Base-by-base conservation (phyloP, 2,888 invertebrate genomes). In the Leptinotarsa tumamoca region DNA sequence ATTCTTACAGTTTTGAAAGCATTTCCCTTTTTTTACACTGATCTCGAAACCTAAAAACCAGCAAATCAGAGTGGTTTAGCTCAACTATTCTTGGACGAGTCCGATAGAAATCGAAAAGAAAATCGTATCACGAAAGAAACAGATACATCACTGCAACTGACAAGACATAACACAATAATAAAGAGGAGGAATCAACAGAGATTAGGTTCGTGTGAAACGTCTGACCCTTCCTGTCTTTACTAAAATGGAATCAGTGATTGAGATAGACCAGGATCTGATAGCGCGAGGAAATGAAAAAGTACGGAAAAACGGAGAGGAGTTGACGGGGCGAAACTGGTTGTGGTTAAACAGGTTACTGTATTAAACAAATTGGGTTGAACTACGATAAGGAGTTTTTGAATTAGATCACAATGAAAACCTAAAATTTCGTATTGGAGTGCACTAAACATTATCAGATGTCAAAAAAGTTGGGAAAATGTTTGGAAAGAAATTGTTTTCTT, bases 51-150 rank as follows among this genome's bases (percentile, higher is more conserved):
- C 13, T 43, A 13, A 43, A 27, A 43, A 13, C 10, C 43, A 43
- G 43, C 3, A 43, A 43, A 43, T 13, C 43, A 10, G 23, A 61
- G 61, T 27, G 61, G 4, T 61, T 61, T 27, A 61, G 63, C 63
- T 17, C 14, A 63, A 13, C 33, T 17, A 27, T 27, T 18, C 13
- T 63, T 18, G 51, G 67, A 50, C 23, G n/a, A 23, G 33, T 68
- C 51, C 10, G 71, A 71, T 63, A 68, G 71, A 61, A 52, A 71
- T 71, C 71, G 71, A 63, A 61, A 21, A 68, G 58, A 56, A 75
- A 72, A 68, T 75, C 51, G 69, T 43, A 72, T 72, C 75, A 75
- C 69, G 75, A 27, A 72, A 72, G 72, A 69, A 72, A 72, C 56
- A 49, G 61, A 75, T 75, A 72, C 68, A 72, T 75, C 72, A 75